These are phyloP conservation scores for Thomomys bottae DNA, from an alignment of 2,113 vertebrate genomes.

Conservation along the genomic window DNA sequence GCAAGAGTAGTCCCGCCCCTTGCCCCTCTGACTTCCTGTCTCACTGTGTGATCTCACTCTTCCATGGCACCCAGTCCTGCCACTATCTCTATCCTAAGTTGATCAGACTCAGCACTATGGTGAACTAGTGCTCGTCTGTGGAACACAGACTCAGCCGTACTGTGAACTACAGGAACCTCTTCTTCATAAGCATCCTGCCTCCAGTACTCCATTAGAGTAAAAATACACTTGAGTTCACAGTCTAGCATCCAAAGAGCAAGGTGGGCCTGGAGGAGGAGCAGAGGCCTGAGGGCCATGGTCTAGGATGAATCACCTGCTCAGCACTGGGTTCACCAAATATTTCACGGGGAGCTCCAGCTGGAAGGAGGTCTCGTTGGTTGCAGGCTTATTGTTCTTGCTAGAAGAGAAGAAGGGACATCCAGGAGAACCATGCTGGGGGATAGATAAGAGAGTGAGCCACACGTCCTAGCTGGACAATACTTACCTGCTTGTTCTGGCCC, in stretches of 20 bases:
- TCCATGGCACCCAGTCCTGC: no score
- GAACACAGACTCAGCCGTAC: no score
- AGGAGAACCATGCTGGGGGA: neutral
- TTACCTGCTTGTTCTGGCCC: conserved; percentile 77
- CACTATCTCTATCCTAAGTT: neutral
- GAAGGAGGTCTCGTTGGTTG: conserved; percentile 39
- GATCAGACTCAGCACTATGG: neutral
- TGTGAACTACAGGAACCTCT: neutral
- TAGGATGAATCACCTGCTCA: conserved; percentile 62
- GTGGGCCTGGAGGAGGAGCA: neutral
- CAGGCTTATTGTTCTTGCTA: conserved; percentile 72
- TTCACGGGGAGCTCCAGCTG: conserved; percentile 65
- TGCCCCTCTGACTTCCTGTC: neutral
- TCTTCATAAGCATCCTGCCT: neutral
- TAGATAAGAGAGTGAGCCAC: no score
- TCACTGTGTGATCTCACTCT: neutral
- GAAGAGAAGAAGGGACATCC: neutral
- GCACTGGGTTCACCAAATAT: conserved; percentile 62
- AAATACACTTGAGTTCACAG: no score
- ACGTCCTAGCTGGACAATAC: neutral
- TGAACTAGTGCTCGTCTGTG: no score
- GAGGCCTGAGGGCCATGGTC: neutral
- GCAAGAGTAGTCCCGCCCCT: neutral
- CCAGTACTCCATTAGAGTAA: neutral
- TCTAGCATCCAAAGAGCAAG: neutral